Percentiles rank a stretch among this genome's conserved stretches.
These are phyloP conservation scores for Agrilus mali DNA, from an alignment of 2,888 invertebrate species.

Conservation along the genomic window DNA sequence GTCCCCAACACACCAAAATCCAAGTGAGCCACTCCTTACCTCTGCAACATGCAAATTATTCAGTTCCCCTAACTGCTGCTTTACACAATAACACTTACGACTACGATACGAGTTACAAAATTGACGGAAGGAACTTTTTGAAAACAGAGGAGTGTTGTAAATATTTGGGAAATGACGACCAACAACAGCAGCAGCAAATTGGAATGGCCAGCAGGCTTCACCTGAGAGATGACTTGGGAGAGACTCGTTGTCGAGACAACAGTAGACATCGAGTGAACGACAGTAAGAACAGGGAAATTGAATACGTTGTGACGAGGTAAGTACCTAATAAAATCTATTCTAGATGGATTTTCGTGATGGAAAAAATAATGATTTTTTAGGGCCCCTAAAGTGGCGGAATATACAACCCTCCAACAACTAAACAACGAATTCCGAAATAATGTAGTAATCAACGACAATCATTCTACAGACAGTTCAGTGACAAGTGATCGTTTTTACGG, in stretches of 20 bases:
- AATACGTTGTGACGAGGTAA: slow-evolving; percentile 30
- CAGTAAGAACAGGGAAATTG: slow-evolving; percentile 35
- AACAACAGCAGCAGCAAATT: no score
- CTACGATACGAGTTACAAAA: slow-evolving; percentile 25
- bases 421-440: slow-evolving; percentile 26
- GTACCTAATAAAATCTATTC: no score
- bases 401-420: slow-evolving; percentile 20
- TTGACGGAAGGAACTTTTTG: slow-evolving; percentile 24
- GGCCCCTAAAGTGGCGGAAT: slow-evolving; percentile 25
- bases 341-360: no score
- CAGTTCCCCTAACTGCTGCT: slow-evolving; percentile 30
- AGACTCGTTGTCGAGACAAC: slow-evolving; percentile 22
- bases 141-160: slow-evolving; percentile 18
- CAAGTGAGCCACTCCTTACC: slow-evolving; percentile 35
- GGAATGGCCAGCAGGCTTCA: no score
- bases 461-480: slow-evolving; percentile 40
- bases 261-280: slow-evolving; percentile 30
- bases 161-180: background rate
- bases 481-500: slow-evolving; percentile 31
- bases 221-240: background rate
- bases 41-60: slow-evolving; percentile 31
- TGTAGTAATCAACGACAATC: slow-evolving; percentile 35
- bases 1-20: slow-evolving; percentile 30
- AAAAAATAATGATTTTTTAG: slow-evolving; percentile 3
- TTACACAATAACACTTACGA: slow-evolving; percentile 31